Base-by-base conservation (phyloP, 2,888 invertebrate species). In the Luperina nickerlii region DNA sequence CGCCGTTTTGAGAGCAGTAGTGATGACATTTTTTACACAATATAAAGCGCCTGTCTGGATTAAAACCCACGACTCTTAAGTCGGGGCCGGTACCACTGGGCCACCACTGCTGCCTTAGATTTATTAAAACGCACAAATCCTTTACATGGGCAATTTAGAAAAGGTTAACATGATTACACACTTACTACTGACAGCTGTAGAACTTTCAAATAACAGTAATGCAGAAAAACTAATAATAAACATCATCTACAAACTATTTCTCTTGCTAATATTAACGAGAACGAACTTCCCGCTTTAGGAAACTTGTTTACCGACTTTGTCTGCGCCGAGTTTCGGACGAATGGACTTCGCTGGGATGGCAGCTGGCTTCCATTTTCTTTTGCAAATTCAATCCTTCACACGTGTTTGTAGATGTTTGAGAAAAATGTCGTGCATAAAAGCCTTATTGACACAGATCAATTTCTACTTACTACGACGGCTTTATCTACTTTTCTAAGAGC, bases 221-320 rank as follows among this genome's bases (percentile, higher is more conserved):
- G 69, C 32, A 68, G 65, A 75, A 81, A 78, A 81, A 79, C 71
- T 77, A 84, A 84, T 88, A 82, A 83, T 67, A 89, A 79, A 88
- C 75, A 81, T 77, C 73, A 71, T 78, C 57, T 45, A 42, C 66
- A 80, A 88, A 82, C 83, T 78, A 84, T 84, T 77, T 86, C 27
- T 74, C 54, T 76, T 79, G 54, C 72, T 80, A 77, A 89, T 86
- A 81, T 82, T 79, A 77, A 73, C 57, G 69, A 18, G 69, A 74
- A 79, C 68, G 87, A 88, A 90, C 88, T 89, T 89, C 69, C 63
- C 69, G 81, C 81, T 87, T 83, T 63, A 76, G 69, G 76, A 83
- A 89, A 90, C 88, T 90, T 87, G 84, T 89, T 89, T 87, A 83
- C 73, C 69, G 80, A 89, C 83, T 89, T 89, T 84, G 78, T 87